These are phyloP conservation scores for Troilus luridus DNA, from an alignment of 2,888 invertebrate species.

Conservation along the genomic window DNA sequence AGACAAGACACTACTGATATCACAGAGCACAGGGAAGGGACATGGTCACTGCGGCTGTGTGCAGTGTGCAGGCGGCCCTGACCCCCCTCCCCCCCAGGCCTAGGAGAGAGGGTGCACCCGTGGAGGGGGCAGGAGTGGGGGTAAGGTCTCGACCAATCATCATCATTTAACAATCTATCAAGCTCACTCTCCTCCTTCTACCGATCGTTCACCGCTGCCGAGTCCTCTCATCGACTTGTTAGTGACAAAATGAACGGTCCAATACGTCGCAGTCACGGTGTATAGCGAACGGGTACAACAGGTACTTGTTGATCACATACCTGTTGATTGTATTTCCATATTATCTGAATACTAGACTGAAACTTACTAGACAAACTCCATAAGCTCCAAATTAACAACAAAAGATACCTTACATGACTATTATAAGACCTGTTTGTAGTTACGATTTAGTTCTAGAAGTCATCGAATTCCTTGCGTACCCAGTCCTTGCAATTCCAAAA, in stretches of 20 bases:
- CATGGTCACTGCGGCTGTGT: constrained; percentile 55
- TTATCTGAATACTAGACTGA: too few relatives aligned
- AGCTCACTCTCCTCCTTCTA: neutral
- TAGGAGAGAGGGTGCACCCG: neutral
- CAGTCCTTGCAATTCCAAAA: too few relatives aligned
- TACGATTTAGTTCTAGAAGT: too few relatives aligned
- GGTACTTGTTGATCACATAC: neutral
- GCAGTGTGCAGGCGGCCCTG: constrained; percentile 55
- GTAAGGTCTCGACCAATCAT: neutral
- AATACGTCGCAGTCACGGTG: neutral
- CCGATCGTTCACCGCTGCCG: neutral
- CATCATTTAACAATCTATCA: constrained; percentile 42
- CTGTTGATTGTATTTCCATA: neutral
- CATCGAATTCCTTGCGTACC: too few relatives aligned
- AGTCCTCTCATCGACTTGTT: neutral
- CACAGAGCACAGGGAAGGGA: constrained; percentile 32
- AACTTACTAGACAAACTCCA: too few relatives aligned
- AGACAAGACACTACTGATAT: constrained; percentile 20
- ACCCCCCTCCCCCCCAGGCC: constrained; percentile 9
- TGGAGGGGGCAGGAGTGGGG: neutral
- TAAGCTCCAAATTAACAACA: too few relatives aligned
- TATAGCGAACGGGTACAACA: neutral
- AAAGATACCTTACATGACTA: too few relatives aligned
- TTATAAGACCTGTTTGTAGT: too few relatives aligned
- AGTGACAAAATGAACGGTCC: neutral